These are phyloP conservation scores for Proisotoma minuta DNA, from an alignment of 2,888 invertebrate species.

Conservation along the genomic window DNA sequence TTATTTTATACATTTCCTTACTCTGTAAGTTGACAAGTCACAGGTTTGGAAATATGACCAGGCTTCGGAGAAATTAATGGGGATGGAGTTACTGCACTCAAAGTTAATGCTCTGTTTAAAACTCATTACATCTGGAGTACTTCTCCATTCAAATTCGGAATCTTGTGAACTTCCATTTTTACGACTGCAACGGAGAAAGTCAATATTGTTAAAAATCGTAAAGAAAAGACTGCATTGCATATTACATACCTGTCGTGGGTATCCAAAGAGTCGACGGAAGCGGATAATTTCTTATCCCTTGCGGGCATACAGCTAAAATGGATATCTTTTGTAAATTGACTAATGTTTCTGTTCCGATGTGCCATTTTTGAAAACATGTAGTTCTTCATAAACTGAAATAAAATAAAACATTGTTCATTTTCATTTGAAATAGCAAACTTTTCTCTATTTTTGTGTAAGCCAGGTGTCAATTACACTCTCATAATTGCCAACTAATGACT, in stretches of 20 bases:
- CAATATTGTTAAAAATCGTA: background rate
- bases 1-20: constrained; percentile 16
- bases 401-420: too few species aligned
- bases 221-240: background rate
- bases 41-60: constrained; percentile 47
- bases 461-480: too few species aligned
- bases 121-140: constrained; percentile 43
- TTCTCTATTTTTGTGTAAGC: too few species aligned
- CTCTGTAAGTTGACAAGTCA: constrained; percentile 43
- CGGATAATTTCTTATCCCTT: constrained; percentile 44
- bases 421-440: too few species aligned
- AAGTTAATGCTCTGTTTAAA: constrained; percentile 46
- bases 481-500: too few species aligned
- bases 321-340: constrained; percentile 33
- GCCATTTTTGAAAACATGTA: background rate
- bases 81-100: constrained; percentile 47
- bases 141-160: constrained; percentile 38
- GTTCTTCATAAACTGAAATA: background rate
- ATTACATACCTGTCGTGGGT: constrained; percentile 15
- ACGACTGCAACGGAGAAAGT: background rate
- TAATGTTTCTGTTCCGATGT: constrained; percentile 13
- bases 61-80: constrained; percentile 47
- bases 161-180: constrained; percentile 34
- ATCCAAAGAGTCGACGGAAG: constrained; percentile 32
- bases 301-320: constrained; percentile 41